These are phyloP conservation scores for Platyscapa corneri DNA, from an alignment of 1,140 invertebrate species.

Conservation along the genomic window DNA sequence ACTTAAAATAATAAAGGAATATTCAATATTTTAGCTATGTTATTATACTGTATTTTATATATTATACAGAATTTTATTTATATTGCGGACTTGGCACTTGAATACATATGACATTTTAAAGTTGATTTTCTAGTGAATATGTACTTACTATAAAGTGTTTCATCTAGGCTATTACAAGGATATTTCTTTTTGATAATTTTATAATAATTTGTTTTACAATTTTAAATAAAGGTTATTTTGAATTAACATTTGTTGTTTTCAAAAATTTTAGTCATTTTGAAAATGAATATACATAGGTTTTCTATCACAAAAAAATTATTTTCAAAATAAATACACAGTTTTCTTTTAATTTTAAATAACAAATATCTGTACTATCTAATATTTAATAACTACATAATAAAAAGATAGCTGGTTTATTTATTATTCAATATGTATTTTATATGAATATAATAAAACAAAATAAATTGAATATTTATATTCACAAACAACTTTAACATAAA, in stretches of 20 bases:
- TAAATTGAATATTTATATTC: too few species aligned
- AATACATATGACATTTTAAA: background rate
- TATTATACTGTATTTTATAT: too few species aligned
- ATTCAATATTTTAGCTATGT: background rate
- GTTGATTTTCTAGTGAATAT: background rate
- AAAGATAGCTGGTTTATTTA: too few species aligned
- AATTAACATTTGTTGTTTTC: background rate
- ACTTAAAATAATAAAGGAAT: background rate
- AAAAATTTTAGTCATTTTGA: background rate
- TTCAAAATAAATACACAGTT: too few species aligned
- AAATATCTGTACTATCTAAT: too few species aligned
- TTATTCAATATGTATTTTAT: too few species aligned
- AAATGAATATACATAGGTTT: too few species aligned
- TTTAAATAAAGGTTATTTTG: background rate
- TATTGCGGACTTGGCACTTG: background rate
- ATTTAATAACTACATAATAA: too few species aligned
- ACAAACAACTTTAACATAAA: too few species aligned
- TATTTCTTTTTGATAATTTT: background rate
- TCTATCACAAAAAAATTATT: too few species aligned
- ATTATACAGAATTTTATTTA: background rate
- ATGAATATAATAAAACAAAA: too few species aligned
- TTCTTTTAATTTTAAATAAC: too few species aligned
- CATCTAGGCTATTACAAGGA: background rate
- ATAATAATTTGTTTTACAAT: background rate
- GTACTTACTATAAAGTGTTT: background rate